These are phyloP conservation scores for Phylloscopus whistleri DNA, from an alignment of 2,113 vertebrate species.

Conservation along the genomic window DNA sequence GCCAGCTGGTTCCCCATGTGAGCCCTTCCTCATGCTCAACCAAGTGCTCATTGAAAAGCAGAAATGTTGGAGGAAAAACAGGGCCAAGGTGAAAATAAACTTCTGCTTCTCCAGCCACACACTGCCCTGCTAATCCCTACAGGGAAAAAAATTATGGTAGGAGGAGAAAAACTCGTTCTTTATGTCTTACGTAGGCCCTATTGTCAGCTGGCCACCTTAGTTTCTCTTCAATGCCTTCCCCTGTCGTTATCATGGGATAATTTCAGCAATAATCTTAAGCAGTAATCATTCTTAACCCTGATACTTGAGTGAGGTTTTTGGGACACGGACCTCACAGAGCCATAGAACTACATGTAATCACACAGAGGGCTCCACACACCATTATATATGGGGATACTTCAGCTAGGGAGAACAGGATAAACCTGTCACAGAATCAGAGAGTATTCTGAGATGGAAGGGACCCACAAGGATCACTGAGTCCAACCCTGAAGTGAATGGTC, in stretches of 20 bases:
- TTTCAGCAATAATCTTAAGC: not conserved
- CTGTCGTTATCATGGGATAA: not conserved
- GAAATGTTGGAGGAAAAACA: not conserved
- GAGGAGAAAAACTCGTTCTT: not conserved
- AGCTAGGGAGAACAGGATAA: not conserved
- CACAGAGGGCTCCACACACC: not conserved
- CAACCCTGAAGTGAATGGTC: not conserved
- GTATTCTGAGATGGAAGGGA: not conserved
- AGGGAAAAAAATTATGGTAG: not conserved
- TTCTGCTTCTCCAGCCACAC: not conserved
- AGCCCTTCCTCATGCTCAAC: not conserved
- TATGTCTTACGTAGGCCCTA: not conserved
- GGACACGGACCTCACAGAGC: not conserved
- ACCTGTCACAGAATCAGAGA: not conserved
- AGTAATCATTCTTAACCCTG: not conserved
- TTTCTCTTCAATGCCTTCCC: not conserved
- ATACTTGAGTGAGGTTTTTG: accelerated
- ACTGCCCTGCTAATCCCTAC: not conserved
- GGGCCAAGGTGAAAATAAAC: not conserved
- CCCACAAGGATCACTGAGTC: not conserved
- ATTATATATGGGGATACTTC: not conserved
- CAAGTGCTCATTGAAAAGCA: not conserved
- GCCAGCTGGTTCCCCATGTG: accelerated
- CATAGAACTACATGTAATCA: not conserved
- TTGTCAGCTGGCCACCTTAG: not conserved